phyloP scores from a whole-genome alignment of 2,888 invertebrate species.

The Coelopa pilipes region DNA sequence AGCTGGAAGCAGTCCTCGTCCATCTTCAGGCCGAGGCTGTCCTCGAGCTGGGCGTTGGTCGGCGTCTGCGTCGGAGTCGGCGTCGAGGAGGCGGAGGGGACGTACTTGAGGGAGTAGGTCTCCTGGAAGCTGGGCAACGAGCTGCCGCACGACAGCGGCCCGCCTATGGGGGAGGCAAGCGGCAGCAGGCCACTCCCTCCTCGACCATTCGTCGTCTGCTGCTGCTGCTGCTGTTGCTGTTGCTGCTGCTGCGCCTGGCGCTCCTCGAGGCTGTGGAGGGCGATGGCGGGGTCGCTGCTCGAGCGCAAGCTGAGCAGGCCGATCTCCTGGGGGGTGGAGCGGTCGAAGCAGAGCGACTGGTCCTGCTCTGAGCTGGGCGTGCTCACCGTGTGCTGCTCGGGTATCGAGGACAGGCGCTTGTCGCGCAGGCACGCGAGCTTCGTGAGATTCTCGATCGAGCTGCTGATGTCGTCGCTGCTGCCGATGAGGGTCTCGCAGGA shows the following conservation, averaged over 20 bases:
- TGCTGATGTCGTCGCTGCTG: slow-evolving; percentile 57
- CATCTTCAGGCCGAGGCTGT: slow-evolving; percentile 79
- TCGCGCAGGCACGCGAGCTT: slow-evolving; percentile 61
- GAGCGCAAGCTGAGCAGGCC: slow-evolving; percentile 62
- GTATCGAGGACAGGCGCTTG: slow-evolving; percentile 61
- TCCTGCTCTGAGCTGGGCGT: slow-evolving; percentile 55
- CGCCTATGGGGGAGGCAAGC: slow-evolving; percentile 56
- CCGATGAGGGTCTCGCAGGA: slow-evolving; percentile 54
- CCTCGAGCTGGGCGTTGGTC: slow-evolving; percentile 42
- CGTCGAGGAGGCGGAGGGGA: slow-evolving; percentile 68
- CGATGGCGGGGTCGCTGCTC: slow-evolving; percentile 66
- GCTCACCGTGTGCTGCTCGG: slow-evolving; percentile 56
- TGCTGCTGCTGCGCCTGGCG: slow-evolving; percentile 52
- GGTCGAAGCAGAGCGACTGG: slow-evolving; percentile 58
- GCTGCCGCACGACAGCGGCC: slow-evolving; percentile 68
- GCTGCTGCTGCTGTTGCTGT: slow-evolving; percentile 47
- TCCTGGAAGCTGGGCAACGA: slow-evolving; percentile 89
- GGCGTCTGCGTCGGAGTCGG: slow-evolving; percentile 42
- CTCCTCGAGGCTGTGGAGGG: slow-evolving; percentile 58
- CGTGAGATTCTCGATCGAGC: slow-evolving; percentile 61
- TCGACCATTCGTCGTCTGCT: slow-evolving; percentile 41
- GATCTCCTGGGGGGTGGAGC: slow-evolving; percentile 56
- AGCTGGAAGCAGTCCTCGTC: slow-evolving; percentile 85
- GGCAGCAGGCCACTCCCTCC: slow-evolving; percentile 40
- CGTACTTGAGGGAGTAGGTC: slow-evolving; percentile 83